Evolutionary conservation across 2,888 invertebrate genomes (phyloP).

Genomic region (Protodeltote pygarga): DNA sequence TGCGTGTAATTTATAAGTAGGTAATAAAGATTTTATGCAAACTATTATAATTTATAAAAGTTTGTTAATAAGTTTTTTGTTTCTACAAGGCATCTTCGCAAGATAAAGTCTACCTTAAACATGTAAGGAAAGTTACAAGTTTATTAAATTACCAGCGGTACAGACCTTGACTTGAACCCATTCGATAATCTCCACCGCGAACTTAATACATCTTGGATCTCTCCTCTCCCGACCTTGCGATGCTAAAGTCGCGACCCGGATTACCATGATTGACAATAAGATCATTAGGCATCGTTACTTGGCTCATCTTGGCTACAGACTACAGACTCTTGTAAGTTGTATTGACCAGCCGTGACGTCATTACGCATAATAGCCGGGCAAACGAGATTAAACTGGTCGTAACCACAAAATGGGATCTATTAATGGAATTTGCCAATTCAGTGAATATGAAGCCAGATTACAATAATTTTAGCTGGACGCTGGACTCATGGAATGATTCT

Average conservation of each 20-base stretch:
- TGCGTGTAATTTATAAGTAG: too few species aligned
- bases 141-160: too few species aligned
- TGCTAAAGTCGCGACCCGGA: neutral
- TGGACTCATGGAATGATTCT: neutral
- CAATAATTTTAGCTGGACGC: slow-evolving; percentile 17
- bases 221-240: too few species aligned
- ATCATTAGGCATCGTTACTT: slow-evolving; percentile 3
- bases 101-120: too few species aligned
- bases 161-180: too few species aligned
- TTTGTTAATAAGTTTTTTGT: too few species aligned
- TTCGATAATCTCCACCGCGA: too few species aligned
- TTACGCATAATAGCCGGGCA: slow-evolving; percentile 12
- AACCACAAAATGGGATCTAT: slow-evolving; percentile 31
- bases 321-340: slow-evolving; percentile 11
- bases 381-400: slow-evolving; percentile 28
- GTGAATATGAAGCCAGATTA: slow-evolving; percentile 15
- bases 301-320: neutral
- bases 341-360: slow-evolving; percentile 13
- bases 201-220: too few species aligned
- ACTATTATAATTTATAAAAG: too few species aligned
- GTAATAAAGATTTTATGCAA: too few species aligned
- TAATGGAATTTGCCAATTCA: slow-evolving; percentile 36
- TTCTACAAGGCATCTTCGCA: too few species aligned
- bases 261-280: slow-evolving; percentile 10
- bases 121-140: too few species aligned